phyloP scores from a whole-genome alignment of 2,113 vertebrate genomes.

The Eretmochelys imbricata region DNA sequence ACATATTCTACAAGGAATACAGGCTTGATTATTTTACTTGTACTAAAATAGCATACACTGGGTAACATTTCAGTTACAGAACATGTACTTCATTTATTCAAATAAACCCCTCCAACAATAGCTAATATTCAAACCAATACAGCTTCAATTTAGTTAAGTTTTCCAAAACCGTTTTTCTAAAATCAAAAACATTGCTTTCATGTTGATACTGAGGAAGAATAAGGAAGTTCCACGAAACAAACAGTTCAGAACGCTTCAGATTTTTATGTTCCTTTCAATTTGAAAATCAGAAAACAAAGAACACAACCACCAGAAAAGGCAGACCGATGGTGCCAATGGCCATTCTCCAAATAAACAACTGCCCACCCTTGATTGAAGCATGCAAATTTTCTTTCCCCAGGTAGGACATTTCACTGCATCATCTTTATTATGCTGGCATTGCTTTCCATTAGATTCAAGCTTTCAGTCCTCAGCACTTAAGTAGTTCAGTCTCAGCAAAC shows the following conservation, averaged over 20 bases:
- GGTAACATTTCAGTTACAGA: background rate
- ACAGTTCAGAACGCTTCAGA: background rate
- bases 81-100: background rate
- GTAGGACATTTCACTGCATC: background rate
- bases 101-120: background rate
- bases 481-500: accelerated
- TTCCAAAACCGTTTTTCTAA: background rate
- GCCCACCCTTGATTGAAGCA: constrained; percentile 22
- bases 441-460: constrained; percentile 36
- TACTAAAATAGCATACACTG: background rate
- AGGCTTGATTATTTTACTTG: background rate
- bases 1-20: background rate
- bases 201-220: constrained; percentile 27
- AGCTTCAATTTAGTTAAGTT: background rate
- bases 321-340: constrained; percentile 10
- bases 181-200: constrained; percentile 40
- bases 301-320: background rate
- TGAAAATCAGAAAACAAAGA: background rate
- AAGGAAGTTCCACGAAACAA: background rate
- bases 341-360: background rate
- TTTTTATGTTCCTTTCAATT: background rate
- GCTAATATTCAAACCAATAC: background rate
- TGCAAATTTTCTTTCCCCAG: constrained; percentile 52
- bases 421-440: constrained; percentile 26
- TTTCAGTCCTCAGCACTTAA: accelerated